phyloP scores from a whole-genome alignment of 2,797 vertebrate species.

The Chaenodraco wilsoni region DNA sequence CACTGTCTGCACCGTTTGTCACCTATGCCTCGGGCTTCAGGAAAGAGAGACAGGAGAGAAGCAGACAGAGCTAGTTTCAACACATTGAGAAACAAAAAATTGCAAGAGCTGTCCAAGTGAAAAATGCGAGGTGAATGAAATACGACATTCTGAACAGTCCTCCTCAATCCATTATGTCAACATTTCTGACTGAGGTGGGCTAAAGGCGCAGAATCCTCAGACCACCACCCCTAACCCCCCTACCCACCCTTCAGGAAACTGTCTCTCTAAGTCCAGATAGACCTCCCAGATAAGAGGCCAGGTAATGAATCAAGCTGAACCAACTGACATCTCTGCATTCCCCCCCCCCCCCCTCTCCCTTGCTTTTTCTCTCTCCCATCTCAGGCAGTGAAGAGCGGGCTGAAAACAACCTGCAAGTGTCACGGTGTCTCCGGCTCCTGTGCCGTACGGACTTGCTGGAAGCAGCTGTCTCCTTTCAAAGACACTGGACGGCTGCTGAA shows the following conservation, averaged over 20 bases:
- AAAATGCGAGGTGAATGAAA: constrained; percentile 77
- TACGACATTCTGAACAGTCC: constrained; percentile 61
- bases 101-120: constrained; percentile 78
- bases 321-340: constrained; percentile 67
- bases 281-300: constrained; percentile 77
- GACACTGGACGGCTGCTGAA: constrained; percentile 93
- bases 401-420: constrained; percentile 98
- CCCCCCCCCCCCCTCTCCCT: background rate
- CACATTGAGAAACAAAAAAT: constrained; percentile 64
- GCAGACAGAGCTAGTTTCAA: constrained; percentile 74
- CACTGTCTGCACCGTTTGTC: constrained; percentile 70
- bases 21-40: constrained; percentile 68
- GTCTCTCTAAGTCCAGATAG: constrained; percentile 71
- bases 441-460: constrained; percentile 96
- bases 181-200: constrained; percentile 62
- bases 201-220: constrained; percentile 48
- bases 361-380: background rate
- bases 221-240: constrained; percentile 53
- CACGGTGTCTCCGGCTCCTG: constrained; percentile 97
- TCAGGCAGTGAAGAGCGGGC: constrained; percentile 94
- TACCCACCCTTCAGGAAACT: constrained; percentile 72
- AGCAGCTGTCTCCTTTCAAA: constrained; percentile 95
- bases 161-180: constrained; percentile 75
- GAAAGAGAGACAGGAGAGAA: constrained; percentile 46
- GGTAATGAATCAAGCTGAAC: constrained; percentile 80